These are phyloP conservation scores for Schmidtea mediterranea DNA, from an alignment of 1,140 invertebrate genomes.

Conservation along the genomic window DNA sequence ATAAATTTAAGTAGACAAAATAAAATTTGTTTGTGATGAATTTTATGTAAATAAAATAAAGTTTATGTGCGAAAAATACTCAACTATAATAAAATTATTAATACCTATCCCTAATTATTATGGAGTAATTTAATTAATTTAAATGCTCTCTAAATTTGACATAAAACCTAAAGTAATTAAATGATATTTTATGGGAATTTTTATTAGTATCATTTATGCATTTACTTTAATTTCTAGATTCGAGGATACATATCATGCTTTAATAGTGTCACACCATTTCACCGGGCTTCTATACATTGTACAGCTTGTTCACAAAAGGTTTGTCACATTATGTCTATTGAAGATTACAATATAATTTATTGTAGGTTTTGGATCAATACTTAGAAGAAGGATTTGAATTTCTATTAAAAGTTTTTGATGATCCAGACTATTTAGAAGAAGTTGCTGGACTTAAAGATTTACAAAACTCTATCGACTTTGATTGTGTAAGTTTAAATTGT, in stretches of 20 bases:
- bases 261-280: slow-evolving; percentile 49
- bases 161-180: no score
- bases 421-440: slow-evolving; percentile 52
- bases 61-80: no score
- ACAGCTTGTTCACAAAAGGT: slow-evolving; percentile 54
- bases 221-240: slow-evolving; percentile 29
- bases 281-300: slow-evolving; percentile 54
- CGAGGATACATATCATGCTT: slow-evolving; percentile 57
- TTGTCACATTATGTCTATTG: slow-evolving; percentile 10
- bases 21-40: no score
- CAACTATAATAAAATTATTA: no score
- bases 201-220: not conserved
- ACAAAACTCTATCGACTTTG: slow-evolving; percentile 25
- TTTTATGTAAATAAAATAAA: no score
- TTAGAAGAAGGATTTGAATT: slow-evolving; percentile 42
- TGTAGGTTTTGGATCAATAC: slow-evolving; percentile 40
- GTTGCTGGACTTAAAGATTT: slow-evolving; percentile 53
- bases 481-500: slow-evolving; percentile 18
- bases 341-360: slow-evolving; percentile 1
- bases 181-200: no score
- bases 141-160: no score
- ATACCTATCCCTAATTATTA: no score
- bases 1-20: no score
- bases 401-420: slow-evolving; percentile 52
- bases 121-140: no score